Base-by-base conservation (phyloP, 2,888 invertebrate genomes). In the Lasioglossum vierecki region DNA sequence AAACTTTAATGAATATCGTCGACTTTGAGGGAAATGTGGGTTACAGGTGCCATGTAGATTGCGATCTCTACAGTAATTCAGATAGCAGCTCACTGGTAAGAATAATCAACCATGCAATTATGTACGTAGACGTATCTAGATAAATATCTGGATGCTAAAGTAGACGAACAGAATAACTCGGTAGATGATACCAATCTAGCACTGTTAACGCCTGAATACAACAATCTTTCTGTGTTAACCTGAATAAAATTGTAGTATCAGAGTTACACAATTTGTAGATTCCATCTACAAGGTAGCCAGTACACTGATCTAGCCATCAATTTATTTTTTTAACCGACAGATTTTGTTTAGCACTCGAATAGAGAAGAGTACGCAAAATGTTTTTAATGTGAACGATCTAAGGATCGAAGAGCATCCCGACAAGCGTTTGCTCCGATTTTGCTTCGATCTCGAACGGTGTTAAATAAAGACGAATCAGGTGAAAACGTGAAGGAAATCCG, bases 391-490 rank as follows among this genome's bases (percentile, higher is more conserved):
- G 11, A 44, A 44, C 11, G 11, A 13, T 4, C 44, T 44, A 44
- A 44, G 4, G 13, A 13, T 13, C 0, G 44, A 44, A 44, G 44
- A 11, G 44, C 44, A 44, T 44, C 44, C 44, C 44, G 44, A 44
- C 0, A 13, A 44, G 44, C 13, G 44, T 44, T 13, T 44, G 13
- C 13, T 44, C 30, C 30, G 30, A 30, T 30, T 30, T 30, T 30
- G 44, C 44, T 44, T 44, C 11, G 44, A 53, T 2, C 53, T 53
- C 53, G 53, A 8, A 53, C 22, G 30, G 18, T 18, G 66, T 35
- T 8, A 66, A 66, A 66, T 8, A 30, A 66, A 66, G 66, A 66
- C 66, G 66, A 66, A 66, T 66, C 30, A 30, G 66, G 30, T 22
- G 66, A 35, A 30, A 66, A 68, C 22, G 11, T 5, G 39, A 41